These are phyloP conservation scores for Rhizoglyphus robini DNA, from an alignment of 1,140 invertebrate species.

Conservation along the genomic window DNA sequence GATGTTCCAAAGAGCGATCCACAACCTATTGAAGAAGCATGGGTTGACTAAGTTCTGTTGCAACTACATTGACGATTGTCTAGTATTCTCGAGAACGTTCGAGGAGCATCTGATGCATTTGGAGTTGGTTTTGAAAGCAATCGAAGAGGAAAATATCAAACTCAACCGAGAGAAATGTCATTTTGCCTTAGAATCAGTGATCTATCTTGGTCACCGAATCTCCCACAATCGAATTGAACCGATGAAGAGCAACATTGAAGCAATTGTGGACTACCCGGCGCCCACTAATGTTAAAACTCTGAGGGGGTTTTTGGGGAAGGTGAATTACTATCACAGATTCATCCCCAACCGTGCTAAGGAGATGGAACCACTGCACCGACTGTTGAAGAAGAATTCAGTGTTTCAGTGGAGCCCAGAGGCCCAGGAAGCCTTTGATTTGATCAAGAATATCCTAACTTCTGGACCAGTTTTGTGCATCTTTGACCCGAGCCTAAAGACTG, in stretches of 20 bases:
- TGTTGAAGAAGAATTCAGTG: slow-evolving; percentile 33
- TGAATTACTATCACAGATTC: slow-evolving; percentile 31
- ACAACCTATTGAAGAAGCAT: neutral
- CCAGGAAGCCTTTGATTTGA: slow-evolving; percentile 30
- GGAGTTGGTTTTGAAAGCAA: slow-evolving; percentile 26
- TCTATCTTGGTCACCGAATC: slow-evolving; percentile 15
- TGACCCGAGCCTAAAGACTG: neutral
- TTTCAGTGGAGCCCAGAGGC: slow-evolving; percentile 31
- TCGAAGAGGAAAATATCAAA: slow-evolving; percentile 30
- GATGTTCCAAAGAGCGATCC: slow-evolving; percentile 21
- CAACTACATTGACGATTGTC: slow-evolving; percentile 29
- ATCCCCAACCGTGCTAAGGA: slow-evolving; percentile 28
- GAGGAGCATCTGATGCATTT: slow-evolving; percentile 16
- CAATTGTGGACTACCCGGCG: slow-evolving; percentile 22
- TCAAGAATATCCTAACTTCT: slow-evolving; percentile 30
- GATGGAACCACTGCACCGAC: slow-evolving; percentile 30
- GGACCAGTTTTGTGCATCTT: slow-evolving; percentile 28
- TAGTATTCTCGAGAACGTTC: slow-evolving; percentile 8
- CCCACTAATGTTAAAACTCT: slow-evolving; percentile 26
- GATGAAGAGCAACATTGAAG: slow-evolving; percentile 17
- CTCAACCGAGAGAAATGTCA: slow-evolving; percentile 15
- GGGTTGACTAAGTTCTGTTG: neutral
- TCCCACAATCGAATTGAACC: neutral
- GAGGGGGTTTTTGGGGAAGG: slow-evolving; percentile 29
- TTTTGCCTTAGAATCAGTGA: slow-evolving; percentile 11